Conservation (phyloP, 2,797 vertebrate species). For the Ctenochaetus hawaiiensis region DNA sequence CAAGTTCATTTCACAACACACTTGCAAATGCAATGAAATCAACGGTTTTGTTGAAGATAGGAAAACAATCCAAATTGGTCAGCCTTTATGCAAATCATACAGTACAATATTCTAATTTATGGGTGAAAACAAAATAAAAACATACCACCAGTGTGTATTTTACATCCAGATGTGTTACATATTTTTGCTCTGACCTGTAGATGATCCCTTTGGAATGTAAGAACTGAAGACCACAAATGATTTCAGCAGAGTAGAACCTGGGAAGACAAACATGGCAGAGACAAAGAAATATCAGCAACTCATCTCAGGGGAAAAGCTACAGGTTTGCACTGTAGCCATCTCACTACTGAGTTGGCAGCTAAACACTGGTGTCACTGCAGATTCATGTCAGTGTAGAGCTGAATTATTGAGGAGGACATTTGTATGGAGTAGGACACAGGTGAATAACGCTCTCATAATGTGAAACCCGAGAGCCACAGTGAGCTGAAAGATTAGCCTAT, state of each 20-base stretch:
- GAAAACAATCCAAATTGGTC: not conserved
- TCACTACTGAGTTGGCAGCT: slow-evolving; percentile 40
- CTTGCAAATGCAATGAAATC: slow-evolving; percentile 19
- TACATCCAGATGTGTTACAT: slow-evolving; percentile 8
- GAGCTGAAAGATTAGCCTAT: slow-evolving; percentile 66
- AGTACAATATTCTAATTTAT: not conserved
- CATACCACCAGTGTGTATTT: not conserved
- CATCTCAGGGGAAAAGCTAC: slow-evolving; percentile 37
- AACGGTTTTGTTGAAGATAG: not conserved
- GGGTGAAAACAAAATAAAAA: not conserved
- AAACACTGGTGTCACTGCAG: slow-evolving; percentile 49
- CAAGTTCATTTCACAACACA: slow-evolving; percentile 32
- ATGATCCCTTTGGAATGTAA: slow-evolving; percentile 97
- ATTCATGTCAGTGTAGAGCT: slow-evolving; percentile 58
- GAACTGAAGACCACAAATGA: slow-evolving; percentile 96
- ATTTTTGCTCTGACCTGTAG: slow-evolving; percentile 90
- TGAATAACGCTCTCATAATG: slow-evolving; percentile 74
- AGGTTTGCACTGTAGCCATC: slow-evolving; percentile 2
- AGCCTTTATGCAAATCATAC: slow-evolving; percentile 5
- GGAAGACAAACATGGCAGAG: slow-evolving; percentile 39
- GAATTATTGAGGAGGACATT: slow-evolving; percentile 82
- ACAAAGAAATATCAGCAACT: slow-evolving; percentile 34
- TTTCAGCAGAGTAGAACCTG: slow-evolving; percentile 98
- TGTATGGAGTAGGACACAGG: slow-evolving; percentile 74
- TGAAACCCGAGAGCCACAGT: slow-evolving; percentile 67